These are phyloP conservation scores for Netelia inedita DNA, from an alignment of 2,888 invertebrate species.

Conservation along the genomic window DNA sequence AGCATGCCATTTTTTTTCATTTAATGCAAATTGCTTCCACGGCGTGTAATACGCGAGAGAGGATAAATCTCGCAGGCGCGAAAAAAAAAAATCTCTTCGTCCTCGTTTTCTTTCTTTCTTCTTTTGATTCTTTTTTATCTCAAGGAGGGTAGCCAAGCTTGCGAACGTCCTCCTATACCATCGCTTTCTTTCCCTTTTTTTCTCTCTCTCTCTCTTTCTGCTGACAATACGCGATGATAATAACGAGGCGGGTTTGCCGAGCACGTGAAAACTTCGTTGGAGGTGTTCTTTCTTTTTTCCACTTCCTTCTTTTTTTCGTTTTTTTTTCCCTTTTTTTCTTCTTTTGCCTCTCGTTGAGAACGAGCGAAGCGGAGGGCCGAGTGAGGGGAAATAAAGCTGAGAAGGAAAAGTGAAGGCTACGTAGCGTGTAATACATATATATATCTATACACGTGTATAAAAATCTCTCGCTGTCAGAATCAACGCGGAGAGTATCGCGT, in stretches of 20 bases:
- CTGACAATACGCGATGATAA: constrained; percentile 19
- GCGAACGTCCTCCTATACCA: neutral
- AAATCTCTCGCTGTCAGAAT: constrained; percentile 19
- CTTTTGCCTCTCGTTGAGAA: neutral
- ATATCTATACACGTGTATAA: constrained; percentile 1
- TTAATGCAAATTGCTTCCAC: neutral
- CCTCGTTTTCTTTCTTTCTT: neutral
- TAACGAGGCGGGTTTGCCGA: constrained; percentile 46
- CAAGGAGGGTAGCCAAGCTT: neutral
- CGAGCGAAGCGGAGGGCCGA: constrained; percentile 18
- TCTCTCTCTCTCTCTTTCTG: constrained; percentile 22
- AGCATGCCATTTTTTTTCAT: neutral
- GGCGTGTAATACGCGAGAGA: neutral
- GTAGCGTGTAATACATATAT: constrained; percentile 12
- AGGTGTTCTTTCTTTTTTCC: neutral
- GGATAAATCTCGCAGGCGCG: neutral
- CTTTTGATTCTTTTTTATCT: too few species aligned
- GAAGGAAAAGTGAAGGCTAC: constrained; percentile 10
- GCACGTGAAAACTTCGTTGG: constrained; percentile 47
- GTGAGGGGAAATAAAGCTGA: constrained; percentile 9
- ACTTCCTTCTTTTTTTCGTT: neutral
- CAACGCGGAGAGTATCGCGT: constrained; percentile 52
- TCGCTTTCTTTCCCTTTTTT: neutral
- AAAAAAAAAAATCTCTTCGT: constrained; percentile 1
- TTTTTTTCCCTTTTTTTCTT: neutral